Percentiles rank a stretch among this genome's conserved stretches.
phyloP scores from a whole-genome alignment of 2,888 invertebrate genomes.

The Phlogophora meticulosa region DNA sequence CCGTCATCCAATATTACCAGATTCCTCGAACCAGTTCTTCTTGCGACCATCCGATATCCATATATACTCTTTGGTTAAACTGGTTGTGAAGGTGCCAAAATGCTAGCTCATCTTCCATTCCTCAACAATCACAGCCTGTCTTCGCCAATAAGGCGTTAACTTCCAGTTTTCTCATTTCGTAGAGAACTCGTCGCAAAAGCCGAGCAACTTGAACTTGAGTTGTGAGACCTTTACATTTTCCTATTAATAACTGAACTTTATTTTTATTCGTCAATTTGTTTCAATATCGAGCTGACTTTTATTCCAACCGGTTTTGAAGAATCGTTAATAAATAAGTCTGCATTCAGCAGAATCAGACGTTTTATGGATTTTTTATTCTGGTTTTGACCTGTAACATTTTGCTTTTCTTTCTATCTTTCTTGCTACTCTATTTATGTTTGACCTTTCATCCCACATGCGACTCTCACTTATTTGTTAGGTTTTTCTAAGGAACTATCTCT shows the following conservation, averaged over 20 bases:
- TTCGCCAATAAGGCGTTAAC: background rate
- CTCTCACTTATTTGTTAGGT: background rate
- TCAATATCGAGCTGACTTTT: constrained; percentile 14
- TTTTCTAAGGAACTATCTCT: constrained; percentile 5
- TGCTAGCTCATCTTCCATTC: background rate
- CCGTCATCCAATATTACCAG: background rate
- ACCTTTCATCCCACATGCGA: background rate
- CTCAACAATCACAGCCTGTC: too few relatives aligned
- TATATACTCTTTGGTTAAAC: background rate
- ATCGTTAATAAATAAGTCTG: constrained; percentile 13
- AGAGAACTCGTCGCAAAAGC: background rate
- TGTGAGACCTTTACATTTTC: constrained; percentile 19
- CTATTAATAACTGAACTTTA: constrained; percentile 34
- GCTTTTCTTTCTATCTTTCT: background rate
- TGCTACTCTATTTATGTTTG: constrained; percentile 1
- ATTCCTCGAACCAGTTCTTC: constrained; percentile 1
- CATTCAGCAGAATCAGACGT: background rate
- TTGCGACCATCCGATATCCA: background rate
- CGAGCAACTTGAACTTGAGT: constrained; percentile 5
- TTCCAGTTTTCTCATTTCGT: background rate
- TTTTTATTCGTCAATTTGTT: constrained; percentile 20
- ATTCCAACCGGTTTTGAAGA: constrained; percentile 30
- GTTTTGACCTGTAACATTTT: background rate
- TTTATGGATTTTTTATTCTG: background rate
- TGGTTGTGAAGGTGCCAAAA: background rate